These are phyloP conservation scores for Mormyrus lacerda DNA, from an alignment of 2,113 vertebrate species.

Conservation along the genomic window DNA sequence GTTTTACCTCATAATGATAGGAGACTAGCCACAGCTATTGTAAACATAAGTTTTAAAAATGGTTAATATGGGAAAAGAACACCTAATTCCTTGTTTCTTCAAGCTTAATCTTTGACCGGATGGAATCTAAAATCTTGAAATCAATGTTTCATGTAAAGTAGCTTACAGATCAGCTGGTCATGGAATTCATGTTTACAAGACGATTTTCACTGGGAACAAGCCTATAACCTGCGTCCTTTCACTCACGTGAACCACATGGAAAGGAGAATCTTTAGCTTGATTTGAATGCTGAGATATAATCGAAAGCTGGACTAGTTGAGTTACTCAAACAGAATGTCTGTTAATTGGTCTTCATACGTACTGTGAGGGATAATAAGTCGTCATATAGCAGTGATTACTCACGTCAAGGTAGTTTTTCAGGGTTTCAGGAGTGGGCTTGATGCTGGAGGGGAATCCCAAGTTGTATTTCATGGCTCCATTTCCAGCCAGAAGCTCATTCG, in stretches of 20 bases:
- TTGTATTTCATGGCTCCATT: constrained; percentile 63
- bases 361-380: neutral
- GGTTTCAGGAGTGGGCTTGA: constrained; percentile 69
- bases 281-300: neutral
- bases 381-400: constrained; percentile 40
- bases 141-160: neutral
- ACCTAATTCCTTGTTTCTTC: neutral
- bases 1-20: neutral
- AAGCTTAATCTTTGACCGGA: neutral
- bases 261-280: neutral
- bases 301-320: neutral
- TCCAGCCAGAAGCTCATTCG: constrained; percentile 54
- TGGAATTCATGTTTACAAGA: neutral
- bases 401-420: constrained; percentile 87
- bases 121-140: neutral
- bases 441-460: constrained; percentile 53
- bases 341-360: neutral
- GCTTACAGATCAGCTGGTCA: constrained; percentile 3
- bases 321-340: neutral
- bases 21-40: neutral
- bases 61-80: neutral
- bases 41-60: neutral
- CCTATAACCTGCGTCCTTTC: neutral
- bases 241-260: neutral
- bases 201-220: neutral